Conservation (phyloP, 2,113 vertebrate species). For the Otocyon megalotis region DNA sequence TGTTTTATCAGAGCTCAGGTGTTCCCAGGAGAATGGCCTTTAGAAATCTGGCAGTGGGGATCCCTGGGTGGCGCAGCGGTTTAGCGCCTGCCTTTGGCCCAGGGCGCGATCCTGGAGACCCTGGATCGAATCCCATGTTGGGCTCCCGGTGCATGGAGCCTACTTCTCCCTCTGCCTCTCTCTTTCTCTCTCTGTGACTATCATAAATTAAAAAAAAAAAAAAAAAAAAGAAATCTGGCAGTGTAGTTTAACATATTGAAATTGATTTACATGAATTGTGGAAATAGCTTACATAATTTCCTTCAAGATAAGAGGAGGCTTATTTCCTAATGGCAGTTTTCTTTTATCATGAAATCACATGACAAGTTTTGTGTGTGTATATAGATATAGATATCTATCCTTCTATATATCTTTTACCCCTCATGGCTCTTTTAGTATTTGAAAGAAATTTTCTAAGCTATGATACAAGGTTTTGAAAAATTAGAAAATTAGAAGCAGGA, state of each 20-base stretch:
- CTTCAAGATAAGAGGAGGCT: not conserved
- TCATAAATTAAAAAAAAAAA: too few relatives aligned
- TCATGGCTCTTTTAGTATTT: constrained; percentile 11
- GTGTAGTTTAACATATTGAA: not conserved
- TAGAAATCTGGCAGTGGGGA: not conserved
- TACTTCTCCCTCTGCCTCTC: too few relatives aligned
- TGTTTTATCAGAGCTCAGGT: not conserved
- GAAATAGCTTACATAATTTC: not conserved
- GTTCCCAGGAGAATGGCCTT: not conserved
- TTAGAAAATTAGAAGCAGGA: constrained; percentile 18
- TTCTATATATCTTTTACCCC: not conserved
- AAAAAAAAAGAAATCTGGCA: not conserved
- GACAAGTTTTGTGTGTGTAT: not conserved
- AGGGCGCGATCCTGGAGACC: too few relatives aligned
- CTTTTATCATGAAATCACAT: not conserved
- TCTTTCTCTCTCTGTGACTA: too few relatives aligned
- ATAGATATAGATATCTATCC: not conserved
- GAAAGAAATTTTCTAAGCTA: constrained; percentile 30
- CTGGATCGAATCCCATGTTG: too few relatives aligned
- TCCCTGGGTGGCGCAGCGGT: too few relatives aligned
- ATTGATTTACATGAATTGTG: not conserved
- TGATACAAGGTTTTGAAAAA: constrained; percentile 30
- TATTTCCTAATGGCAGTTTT: not conserved
- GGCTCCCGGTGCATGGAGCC: too few relatives aligned
- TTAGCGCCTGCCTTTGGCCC: too few relatives aligned